Evolutionary conservation across 2,888 invertebrate species (phyloP).

Genomic region (Hecatera dysodea): DNA sequence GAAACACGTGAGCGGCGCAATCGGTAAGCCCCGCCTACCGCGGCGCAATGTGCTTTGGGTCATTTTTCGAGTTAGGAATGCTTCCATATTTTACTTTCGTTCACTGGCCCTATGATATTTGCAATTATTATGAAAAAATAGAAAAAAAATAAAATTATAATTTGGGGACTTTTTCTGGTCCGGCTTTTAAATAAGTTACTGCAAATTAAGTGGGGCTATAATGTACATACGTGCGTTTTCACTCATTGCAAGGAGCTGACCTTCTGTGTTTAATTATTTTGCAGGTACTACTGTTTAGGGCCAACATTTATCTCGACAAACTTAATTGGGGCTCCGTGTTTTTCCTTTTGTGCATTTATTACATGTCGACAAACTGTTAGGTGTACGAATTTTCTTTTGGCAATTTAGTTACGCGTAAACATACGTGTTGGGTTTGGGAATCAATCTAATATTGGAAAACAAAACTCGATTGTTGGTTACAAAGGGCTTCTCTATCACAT

Average conservation of each 20-base stretch:
- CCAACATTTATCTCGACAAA: slow-evolving; percentile 82
- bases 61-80: too few relatives aligned
- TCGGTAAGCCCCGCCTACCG: too few relatives aligned
- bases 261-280: slow-evolving; percentile 11
- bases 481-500: slow-evolving; percentile 54
- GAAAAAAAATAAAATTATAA: too few relatives aligned
- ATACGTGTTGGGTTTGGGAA: slow-evolving; percentile 55
- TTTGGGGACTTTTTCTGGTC: too few relatives aligned
- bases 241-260: neutral
- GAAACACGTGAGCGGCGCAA: too few relatives aligned
- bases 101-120: too few relatives aligned
- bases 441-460: slow-evolving; percentile 64
- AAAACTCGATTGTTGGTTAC: slow-evolving; percentile 60
- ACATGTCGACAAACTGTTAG: slow-evolving; percentile 62
- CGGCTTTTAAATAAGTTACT: too few relatives aligned
- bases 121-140: too few relatives aligned
- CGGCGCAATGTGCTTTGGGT: too few relatives aligned
- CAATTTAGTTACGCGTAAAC: slow-evolving; percentile 66
- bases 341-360: slow-evolving; percentile 72
- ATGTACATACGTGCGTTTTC: neutral
- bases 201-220: too few relatives aligned
- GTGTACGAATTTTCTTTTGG: slow-evolving; percentile 60
- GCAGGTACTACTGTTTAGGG: slow-evolving; percentile 68
- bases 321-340: slow-evolving; percentile 83
- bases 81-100: too few relatives aligned